These are phyloP conservation scores for Perdita meconis DNA, from an alignment of 2,888 invertebrate genomes.

Conservation along the genomic window DNA sequence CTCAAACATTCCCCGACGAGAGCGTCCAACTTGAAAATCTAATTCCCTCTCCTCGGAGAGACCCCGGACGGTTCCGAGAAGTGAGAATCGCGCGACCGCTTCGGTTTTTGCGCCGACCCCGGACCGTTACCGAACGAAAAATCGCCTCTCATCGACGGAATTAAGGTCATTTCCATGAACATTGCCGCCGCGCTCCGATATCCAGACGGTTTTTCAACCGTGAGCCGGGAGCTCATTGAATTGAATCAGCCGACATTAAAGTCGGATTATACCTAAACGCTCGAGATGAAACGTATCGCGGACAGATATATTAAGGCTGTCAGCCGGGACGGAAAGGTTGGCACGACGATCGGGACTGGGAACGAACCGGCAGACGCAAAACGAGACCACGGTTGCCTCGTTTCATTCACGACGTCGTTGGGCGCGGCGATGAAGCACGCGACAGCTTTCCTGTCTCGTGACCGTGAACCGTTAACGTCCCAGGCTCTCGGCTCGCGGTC, in stretches of 20 bases:
- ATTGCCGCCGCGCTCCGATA: neutral
- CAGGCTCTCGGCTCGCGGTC: slow-evolving; percentile 61
- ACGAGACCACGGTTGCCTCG: slow-evolving; percentile 57
- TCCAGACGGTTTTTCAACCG: slow-evolving; percentile 25
- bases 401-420: slow-evolving; percentile 62
- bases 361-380: slow-evolving; percentile 56
- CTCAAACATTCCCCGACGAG: neutral
- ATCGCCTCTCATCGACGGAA: slow-evolving; percentile 29
- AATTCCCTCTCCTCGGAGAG: too few species aligned
- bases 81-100: too few species aligned
- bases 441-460: slow-evolving; percentile 64
- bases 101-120: neutral
- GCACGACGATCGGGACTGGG: slow-evolving; percentile 54
- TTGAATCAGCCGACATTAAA: slow-evolving; percentile 57
- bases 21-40: too few species aligned
- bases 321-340: slow-evolving; percentile 51
- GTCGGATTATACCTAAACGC: slow-evolving; percentile 59
- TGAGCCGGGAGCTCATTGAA: slow-evolving; percentile 48
- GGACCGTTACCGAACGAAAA: slow-evolving; percentile 2
- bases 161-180: slow-evolving; percentile 48
- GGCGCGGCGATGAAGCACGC: slow-evolving; percentile 60
- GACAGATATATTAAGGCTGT: slow-evolving; percentile 57
- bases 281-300: slow-evolving; percentile 41
- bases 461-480: slow-evolving; percentile 67
- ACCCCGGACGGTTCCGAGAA: too few species aligned